phyloP scores from a whole-genome alignment of 2,888 invertebrate genomes.

The Nephrotoma appendiculata region DNA sequence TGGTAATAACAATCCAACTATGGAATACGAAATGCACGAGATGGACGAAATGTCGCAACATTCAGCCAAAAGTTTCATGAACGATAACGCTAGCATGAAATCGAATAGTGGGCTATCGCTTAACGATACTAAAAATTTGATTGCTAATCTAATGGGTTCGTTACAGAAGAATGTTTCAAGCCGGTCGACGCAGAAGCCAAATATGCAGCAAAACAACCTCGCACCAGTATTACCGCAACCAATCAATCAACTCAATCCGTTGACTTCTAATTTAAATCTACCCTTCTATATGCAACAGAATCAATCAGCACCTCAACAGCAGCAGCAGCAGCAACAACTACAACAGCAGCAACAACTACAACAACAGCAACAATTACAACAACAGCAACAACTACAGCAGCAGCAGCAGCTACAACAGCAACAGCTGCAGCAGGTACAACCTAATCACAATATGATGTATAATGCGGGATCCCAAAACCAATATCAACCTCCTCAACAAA shows the following conservation, averaged over 20 bases:
- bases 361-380: constrained; percentile 10
- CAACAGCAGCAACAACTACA: background rate
- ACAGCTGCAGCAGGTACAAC: constrained; percentile 10
- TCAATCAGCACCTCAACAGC: background rate
- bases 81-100: background rate
- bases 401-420: constrained; percentile 16
- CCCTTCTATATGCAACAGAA: background rate
- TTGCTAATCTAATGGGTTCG: constrained; percentile 48
- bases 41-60: constrained; percentile 20
- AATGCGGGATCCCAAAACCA: constrained; percentile 8
- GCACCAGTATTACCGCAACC: background rate
- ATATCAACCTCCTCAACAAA: constrained; percentile 5
- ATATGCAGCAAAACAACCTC: background rate
- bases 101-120: constrained; percentile 22
- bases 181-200: constrained; percentile 12
- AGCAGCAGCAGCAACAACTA: background rate
- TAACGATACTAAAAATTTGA: constrained; percentile 43
- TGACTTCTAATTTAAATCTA: background rate
- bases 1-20: constrained; percentile 27
- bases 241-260: background rate
- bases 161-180: constrained; percentile 27
- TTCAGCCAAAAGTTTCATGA: constrained; percentile 21
- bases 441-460: background rate
- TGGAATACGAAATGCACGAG: constrained; percentile 6
- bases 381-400: background rate